phyloP scores from a whole-genome alignment of 64 coral and sea anemone species.

The Hydrozoanthus tunicans region DNA sequence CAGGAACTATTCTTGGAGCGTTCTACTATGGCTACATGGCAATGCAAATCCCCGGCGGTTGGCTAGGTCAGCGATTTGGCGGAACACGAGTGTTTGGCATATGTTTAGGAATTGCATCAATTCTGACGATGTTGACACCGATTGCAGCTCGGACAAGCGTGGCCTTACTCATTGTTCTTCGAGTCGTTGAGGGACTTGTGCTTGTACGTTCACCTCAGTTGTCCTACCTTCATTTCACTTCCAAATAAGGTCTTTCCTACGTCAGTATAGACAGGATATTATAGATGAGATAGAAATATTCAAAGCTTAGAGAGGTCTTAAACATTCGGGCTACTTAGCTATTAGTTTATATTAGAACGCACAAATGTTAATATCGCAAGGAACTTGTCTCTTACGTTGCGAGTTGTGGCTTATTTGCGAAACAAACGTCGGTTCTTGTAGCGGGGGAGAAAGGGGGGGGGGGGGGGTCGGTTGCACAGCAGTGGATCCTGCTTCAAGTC shows the following conservation, averaged over 20 bases:
- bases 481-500: neutral
- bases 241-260: too few relatives aligned
- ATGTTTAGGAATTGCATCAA: conserved; percentile 83
- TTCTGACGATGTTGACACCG: conserved; percentile 94
- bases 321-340: too few relatives aligned
- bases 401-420: neutral
- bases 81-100: conserved; percentile 92
- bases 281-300: too few relatives aligned
- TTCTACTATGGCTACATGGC: conserved; percentile 98
- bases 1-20: conserved; percentile 92
- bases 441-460: too few relatives aligned
- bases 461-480: too few relatives aligned
- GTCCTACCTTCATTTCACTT: neutral
- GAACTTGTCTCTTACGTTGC: neutral
- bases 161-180: conserved; percentile 75
- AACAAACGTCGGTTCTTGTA: neutral
- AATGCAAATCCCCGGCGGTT: conserved; percentile 95
- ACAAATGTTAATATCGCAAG: neutral
- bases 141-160: conserved; percentile 90
- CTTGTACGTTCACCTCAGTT: conserved; percentile 60
- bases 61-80: conserved; percentile 90
- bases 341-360: too few relatives aligned
- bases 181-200: conserved; percentile 85
- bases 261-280: too few relatives aligned
- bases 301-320: too few relatives aligned